Conservation (phyloP, 2,888 invertebrate genomes). For the Drosophila paucipuncta region DNA sequence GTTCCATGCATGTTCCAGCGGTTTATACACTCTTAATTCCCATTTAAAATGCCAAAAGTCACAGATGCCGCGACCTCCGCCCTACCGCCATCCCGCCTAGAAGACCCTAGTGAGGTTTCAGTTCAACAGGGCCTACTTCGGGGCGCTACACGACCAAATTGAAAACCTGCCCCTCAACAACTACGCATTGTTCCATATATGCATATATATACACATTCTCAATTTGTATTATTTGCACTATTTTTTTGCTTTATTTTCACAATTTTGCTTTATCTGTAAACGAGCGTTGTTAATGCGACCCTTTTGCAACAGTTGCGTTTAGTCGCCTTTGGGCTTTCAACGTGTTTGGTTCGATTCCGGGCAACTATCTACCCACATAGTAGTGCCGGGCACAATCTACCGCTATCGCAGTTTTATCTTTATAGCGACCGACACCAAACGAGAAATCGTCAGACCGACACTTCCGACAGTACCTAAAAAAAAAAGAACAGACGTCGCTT, state of each 20-base stretch:
- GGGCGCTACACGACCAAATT: slow-evolving; percentile 27
- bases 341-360: slow-evolving; percentile 42
- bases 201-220: slow-evolving; percentile 4
- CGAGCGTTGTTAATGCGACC: slow-evolving; percentile 51
- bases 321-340: slow-evolving; percentile 66
- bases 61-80: slow-evolving; percentile 46
- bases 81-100: slow-evolving; percentile 19
- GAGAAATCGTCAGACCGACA: background rate
- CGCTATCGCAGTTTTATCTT: slow-evolving; percentile 52
- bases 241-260: slow-evolving; percentile 20
- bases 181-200: slow-evolving; percentile 31
- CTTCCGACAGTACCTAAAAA: slow-evolving; percentile 2
- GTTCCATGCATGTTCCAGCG: slow-evolving; percentile 57
- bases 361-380: slow-evolving; percentile 11
- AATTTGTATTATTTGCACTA: slow-evolving; percentile 4
- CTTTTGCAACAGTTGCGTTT: slow-evolving; percentile 48
- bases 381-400: slow-evolving; percentile 3
- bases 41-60: slow-evolving; percentile 59
- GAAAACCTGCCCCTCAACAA: slow-evolving; percentile 8
- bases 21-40: slow-evolving; percentile 9
- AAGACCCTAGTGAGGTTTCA: slow-evolving; percentile 57
- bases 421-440: slow-evolving; percentile 35
- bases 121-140: slow-evolving; percentile 51
- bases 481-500: slow-evolving; percentile 32
- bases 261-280: slow-evolving; percentile 66